phyloP scores from a whole-genome alignment of 2,797 vertebrate species.

The Cottoperca gobio region DNA sequence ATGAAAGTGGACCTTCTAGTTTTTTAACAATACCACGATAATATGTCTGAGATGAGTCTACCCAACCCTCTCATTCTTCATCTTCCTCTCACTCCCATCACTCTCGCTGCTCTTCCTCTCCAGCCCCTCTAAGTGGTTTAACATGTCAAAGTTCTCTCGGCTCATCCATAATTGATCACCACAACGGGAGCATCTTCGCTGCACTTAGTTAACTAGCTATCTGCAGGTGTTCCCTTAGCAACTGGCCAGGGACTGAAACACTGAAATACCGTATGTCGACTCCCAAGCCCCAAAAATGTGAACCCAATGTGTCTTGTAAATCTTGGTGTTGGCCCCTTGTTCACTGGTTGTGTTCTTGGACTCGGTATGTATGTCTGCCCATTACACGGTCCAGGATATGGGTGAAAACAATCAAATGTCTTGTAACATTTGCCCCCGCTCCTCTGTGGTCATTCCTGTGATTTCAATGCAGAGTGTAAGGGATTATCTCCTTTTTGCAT shows the following conservation, averaged over 20 bases:
- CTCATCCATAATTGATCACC: conserved; percentile 87
- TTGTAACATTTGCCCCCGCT: conserved; percentile 57
- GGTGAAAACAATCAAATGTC: conserved; percentile 59
- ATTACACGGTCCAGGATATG: conserved; percentile 59
- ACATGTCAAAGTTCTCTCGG: conserved; percentile 86
- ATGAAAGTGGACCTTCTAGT: conserved; percentile 31
- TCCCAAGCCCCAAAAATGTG: conserved; percentile 67
- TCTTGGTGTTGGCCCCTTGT: conserved; percentile 70
- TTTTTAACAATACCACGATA: conserved; percentile 60
- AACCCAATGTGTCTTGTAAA: conserved; percentile 72
- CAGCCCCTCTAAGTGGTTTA: conserved; percentile 86
- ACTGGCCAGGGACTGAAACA: conserved; percentile 75
- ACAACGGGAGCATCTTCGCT: conserved; percentile 79
- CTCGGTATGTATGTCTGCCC: conserved; percentile 51
- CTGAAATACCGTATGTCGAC: conserved; percentile 52
- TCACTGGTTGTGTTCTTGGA: conserved; percentile 61
- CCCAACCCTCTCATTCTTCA: conserved; percentile 30
- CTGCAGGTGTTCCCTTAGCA: conserved; percentile 84
- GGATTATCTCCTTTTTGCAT: background rate
- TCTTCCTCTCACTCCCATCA: conserved; percentile 61
- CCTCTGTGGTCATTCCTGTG: conserved; percentile 46
- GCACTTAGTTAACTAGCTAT: conserved; percentile 86
- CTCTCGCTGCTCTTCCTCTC: conserved; percentile 67
- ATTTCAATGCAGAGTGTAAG: conserved; percentile 21
- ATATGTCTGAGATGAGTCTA: conserved; percentile 53